phyloP scores from a whole-genome alignment of 2,888 invertebrate genomes.

The Malthinus flaveolus region DNA sequence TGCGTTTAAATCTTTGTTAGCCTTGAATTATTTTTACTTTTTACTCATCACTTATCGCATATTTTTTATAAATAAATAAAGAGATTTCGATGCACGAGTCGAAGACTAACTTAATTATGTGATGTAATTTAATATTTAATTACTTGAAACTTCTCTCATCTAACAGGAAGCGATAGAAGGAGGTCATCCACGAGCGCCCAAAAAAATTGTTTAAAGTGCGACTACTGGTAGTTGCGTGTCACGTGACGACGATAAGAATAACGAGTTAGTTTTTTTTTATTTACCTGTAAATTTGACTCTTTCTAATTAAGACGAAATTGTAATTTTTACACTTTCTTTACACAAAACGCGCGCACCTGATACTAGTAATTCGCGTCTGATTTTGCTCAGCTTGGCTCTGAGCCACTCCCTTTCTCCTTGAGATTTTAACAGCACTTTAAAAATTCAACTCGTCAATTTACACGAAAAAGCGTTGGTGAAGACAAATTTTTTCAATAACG shows the following conservation, averaged over 20 bases:
- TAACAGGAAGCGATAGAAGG: no score
- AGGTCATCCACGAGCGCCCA: no score
- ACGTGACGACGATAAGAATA: no score
- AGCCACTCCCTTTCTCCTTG: conserved; percentile 28
- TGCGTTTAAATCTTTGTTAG: background rate
- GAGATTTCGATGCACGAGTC: conserved; percentile 17
- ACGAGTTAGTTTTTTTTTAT: no score
- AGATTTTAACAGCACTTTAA: background rate
- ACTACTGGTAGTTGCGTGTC: no score
- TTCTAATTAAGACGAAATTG: background rate
- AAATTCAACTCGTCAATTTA: background rate
- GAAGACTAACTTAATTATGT: conserved; percentile 17
- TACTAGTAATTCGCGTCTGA: conserved; percentile 11
- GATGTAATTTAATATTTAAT: conserved; percentile 14
- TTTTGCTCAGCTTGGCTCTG: conserved; percentile 9
- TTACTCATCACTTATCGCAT: conserved; percentile 7
- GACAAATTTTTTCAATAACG: background rate
- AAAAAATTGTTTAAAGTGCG: no score
- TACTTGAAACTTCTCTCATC: no score
- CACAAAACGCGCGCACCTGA: conserved; percentile 8
- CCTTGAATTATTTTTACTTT: conserved; percentile 26
- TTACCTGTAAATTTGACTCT: no score
- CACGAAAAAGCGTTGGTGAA: background rate
- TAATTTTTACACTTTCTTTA: background rate
- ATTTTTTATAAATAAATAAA: conserved; percentile 5